These are phyloP conservation scores for Marisa cornuarietis DNA, from an alignment of 1,140 invertebrate species.

Conservation along the genomic window DNA sequence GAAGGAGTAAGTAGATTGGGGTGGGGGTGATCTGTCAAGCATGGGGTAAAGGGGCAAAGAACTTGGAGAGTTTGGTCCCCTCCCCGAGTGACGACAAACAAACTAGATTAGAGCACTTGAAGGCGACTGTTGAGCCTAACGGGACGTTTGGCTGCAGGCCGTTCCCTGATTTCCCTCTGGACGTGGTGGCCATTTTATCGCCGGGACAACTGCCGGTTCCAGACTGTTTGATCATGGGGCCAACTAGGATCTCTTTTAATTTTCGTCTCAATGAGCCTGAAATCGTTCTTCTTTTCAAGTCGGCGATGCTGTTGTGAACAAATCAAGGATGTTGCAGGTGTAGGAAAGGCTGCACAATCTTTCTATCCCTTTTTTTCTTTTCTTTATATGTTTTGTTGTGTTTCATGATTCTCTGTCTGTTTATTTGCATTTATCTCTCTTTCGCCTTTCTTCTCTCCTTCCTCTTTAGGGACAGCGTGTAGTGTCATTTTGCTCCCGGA, in stretches of 20 bases:
- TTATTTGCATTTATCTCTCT: neutral
- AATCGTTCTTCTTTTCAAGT: neutral
- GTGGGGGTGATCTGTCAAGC: neutral
- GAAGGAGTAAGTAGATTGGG: neutral
- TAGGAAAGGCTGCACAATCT: too few relatives aligned
- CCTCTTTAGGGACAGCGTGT: too few relatives aligned
- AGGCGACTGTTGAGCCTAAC: neutral
- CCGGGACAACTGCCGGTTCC: neutral
- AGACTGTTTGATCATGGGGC: neutral
- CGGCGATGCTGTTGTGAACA: neutral
- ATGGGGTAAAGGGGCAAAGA: neutral
- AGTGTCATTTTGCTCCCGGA: too few relatives aligned
- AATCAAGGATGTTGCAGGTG: too few relatives aligned
- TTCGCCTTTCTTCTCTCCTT: neutral
- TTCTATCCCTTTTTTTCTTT: too few relatives aligned
- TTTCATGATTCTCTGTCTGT: too few relatives aligned
- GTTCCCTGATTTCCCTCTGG: slow-evolving; percentile 10
- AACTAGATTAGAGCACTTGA: slow-evolving; percentile 27
- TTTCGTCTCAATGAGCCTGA: slow-evolving; percentile 3
- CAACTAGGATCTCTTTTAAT: neutral
- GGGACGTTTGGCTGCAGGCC: neutral
- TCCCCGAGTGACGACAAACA: slow-evolving; percentile 16
- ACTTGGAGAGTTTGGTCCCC: neutral
- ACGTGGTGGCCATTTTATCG: slow-evolving; percentile 11
- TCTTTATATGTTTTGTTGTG: too few relatives aligned